A percentile compares a stretch with the other conserved stretches of the same genome.
Evolutionary conservation across 1,140 invertebrate genomes (phyloP).

Genomic region (Nasonia longicornis): DNA sequence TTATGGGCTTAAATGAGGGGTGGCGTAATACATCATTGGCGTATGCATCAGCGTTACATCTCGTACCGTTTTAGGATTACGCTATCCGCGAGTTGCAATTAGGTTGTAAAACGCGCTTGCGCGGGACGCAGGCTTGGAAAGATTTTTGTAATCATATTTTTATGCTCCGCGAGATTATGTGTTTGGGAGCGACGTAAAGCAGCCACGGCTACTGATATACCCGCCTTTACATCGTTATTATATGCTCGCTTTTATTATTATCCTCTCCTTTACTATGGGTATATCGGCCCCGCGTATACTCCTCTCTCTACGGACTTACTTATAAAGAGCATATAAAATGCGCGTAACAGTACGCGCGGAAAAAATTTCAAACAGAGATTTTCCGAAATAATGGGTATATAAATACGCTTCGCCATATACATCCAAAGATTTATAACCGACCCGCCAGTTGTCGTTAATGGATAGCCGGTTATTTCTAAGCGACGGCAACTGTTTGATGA

Average conservation of each 20-base stretch:
- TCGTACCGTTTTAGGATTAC: not conserved
- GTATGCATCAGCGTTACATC: not conserved
- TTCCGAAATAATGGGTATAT: not conserved
- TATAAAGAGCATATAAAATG: not conserved
- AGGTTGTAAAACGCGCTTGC: too few relatives aligned
- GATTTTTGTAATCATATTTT: not conserved
- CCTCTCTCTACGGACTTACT: not conserved
- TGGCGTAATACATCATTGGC: not conserved
- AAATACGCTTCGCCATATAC: too few relatives aligned
- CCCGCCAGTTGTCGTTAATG: not conserved
- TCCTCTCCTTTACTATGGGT: not conserved
- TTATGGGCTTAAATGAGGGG: not conserved
- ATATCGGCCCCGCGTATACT: too few relatives aligned
- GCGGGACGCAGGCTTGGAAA: too few relatives aligned
- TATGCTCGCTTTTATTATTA: conserved; percentile 21
- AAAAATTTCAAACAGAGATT: not conserved
- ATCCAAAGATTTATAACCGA: not conserved
- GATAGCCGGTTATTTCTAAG: not conserved
- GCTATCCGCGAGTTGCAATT: too few relatives aligned
- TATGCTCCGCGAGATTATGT: not conserved
- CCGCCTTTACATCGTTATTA: not conserved
- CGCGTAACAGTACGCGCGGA: not conserved
- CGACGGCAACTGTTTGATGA: not conserved
- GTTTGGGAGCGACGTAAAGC: not conserved
- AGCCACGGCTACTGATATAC: not conserved